A percentile compares a stretch with the other conserved stretches of the same genome.
Evolutionary conservation across 2,113 vertebrate species (phyloP).

Genomic region (Vombatus ursinus): DNA sequence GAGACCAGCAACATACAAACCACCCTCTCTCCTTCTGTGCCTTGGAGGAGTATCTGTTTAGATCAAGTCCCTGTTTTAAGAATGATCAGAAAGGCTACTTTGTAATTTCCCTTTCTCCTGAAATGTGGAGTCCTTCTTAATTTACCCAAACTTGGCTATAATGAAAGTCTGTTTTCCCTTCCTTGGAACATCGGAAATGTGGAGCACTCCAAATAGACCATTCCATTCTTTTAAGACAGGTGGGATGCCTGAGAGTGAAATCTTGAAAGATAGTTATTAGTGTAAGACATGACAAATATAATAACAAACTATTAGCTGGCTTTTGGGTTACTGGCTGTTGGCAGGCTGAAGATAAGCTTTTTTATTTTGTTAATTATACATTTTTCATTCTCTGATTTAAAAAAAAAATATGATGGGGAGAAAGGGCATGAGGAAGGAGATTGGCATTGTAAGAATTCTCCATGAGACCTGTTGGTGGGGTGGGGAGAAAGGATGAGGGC

Average conservation of each 20-base stretch:
- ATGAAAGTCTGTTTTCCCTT: constrained; percentile 8
- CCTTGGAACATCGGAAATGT: constrained; percentile 45
- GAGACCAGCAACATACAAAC: background rate
- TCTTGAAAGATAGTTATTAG: constrained; percentile 60
- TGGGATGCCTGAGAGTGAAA: constrained; percentile 62
- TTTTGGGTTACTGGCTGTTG: constrained; percentile 42
- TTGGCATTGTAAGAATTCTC: background rate
- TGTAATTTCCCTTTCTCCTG: constrained; percentile 53
- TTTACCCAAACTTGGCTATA: constrained; percentile 52
- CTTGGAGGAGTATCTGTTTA: constrained; percentile 11
- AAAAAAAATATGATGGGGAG: constrained; percentile 7
- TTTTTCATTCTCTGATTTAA: background rate
- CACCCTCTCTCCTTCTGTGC: background rate
- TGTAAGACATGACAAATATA: constrained; percentile 54
- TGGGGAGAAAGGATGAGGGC: background rate
- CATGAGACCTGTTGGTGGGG: background rate
- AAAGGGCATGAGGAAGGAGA: background rate
- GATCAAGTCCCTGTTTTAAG: constrained; percentile 27
- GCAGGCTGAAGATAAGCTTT: constrained; percentile 16
- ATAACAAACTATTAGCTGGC: constrained; percentile 55
- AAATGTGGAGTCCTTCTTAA: constrained; percentile 28
- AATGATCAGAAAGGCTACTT: constrained; percentile 49
- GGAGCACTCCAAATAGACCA: constrained; percentile 49
- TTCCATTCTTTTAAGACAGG: constrained; percentile 50
- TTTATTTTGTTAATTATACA: constrained; percentile 35